A percentile compares a stretch with the other conserved stretches of the same genome.
Conservation (phyloP, 1,140 invertebrate genomes). For the Leptopilina boulardi region DNA sequence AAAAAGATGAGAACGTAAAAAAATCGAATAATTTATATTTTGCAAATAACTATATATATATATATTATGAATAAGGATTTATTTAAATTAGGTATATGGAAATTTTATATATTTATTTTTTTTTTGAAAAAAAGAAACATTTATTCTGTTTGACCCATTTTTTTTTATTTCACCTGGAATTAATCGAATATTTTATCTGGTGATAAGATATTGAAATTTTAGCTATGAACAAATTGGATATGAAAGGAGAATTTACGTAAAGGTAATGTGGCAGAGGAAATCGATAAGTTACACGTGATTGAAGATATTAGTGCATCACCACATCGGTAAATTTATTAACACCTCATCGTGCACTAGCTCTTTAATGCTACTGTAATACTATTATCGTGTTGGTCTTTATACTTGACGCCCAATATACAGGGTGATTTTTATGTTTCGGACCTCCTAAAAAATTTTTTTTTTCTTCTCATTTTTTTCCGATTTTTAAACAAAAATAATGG, state of each 20-base stretch:
- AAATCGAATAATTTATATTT: too few species aligned
- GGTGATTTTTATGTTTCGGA: too few species aligned
- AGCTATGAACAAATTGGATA: background rate
- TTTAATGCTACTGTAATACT: constrained; percentile 6
- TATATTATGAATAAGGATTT: too few species aligned
- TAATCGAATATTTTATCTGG: background rate
- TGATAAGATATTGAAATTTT: constrained; percentile 6
- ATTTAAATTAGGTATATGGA: too few species aligned
- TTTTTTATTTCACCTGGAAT: too few species aligned
- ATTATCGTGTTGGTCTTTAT: constrained; percentile 10
- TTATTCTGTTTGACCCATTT: background rate
- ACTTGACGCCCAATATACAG: background rate
- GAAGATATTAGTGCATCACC: constrained; percentile 18
- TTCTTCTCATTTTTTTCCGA: too few species aligned
- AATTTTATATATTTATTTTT: too few species aligned
- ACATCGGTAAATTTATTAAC: constrained; percentile 20
- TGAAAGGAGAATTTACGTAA: background rate
- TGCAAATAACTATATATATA: too few species aligned
- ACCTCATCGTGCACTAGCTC: constrained; percentile 1
- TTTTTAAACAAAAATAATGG: too few species aligned
- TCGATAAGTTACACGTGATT: constrained; percentile 20
- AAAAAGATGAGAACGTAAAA: too few species aligned
- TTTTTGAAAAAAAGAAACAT: background rate
- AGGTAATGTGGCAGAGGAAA: constrained; percentile 1
- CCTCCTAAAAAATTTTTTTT: too few species aligned